A percentile compares a stretch with the other conserved stretches of the same genome.
These are phyloP conservation scores for Isoperla grammatica DNA, from an alignment of 2,888 invertebrate genomes.

Conservation along the genomic window DNA sequence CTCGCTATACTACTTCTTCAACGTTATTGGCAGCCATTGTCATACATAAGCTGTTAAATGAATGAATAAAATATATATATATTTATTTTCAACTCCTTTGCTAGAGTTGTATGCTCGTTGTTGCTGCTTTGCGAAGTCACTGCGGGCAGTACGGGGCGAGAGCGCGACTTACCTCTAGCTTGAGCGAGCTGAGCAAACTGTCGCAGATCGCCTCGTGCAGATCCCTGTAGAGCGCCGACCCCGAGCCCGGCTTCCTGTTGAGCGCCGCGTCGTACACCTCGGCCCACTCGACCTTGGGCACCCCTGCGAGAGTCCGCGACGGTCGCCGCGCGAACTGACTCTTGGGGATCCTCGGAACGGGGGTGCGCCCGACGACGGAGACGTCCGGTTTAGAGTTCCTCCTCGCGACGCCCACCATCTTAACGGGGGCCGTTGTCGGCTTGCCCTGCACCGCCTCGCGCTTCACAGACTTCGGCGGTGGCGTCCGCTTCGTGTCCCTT, in stretches of 20 bases:
- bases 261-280: constrained; percentile 6
- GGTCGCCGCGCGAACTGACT: neutral
- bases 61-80: no score
- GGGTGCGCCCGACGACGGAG: neutral
- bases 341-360: neutral
- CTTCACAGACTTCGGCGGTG: no score
- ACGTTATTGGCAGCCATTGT: no score
- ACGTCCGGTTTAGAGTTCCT: neutral
- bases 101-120: no score
- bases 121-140: no score
- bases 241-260: constrained; percentile 6
- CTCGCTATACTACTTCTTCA: no score
- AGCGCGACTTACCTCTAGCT: neutral
- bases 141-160: no score
- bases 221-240: constrained; percentile 3
- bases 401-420: neutral
- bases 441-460: no score
- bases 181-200: neutral
- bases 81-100: no score
- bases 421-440: neutral
- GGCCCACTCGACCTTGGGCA: neutral
- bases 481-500: neutral
- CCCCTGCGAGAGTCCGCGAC: neutral
- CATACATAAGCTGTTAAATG: no score
- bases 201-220: neutral